Conservation (phyloP, 2,797 vertebrate genomes). For the Hozukius guyotensis region DNA sequence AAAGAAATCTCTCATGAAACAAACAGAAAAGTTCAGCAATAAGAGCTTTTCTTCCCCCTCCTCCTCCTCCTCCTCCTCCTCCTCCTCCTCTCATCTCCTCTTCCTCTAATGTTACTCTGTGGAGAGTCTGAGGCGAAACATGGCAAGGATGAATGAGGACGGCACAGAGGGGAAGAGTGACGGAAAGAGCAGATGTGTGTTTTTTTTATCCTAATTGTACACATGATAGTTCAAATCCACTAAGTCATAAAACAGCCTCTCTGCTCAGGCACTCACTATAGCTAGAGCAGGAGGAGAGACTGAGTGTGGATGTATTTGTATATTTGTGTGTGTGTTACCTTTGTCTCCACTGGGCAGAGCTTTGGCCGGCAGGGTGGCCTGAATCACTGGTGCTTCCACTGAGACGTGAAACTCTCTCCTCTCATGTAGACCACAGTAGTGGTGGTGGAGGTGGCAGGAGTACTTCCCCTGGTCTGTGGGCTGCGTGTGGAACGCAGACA, state of each 20-base stretch:
- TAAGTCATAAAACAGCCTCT: constrained; percentile 43
- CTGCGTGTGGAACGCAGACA: constrained; percentile 52
- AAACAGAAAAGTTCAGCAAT: constrained; percentile 45
- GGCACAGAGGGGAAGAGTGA: constrained; percentile 4
- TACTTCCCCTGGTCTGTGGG: constrained; percentile 90
- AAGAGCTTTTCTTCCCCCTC: background rate
- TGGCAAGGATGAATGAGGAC: constrained; percentile 18
- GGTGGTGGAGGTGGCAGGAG: constrained; percentile 96
- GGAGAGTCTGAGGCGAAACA: constrained; percentile 8
- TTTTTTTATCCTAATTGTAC: constrained; percentile 23
- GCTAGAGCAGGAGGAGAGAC: background rate
- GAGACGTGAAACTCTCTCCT: constrained; percentile 88
- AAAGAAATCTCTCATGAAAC: constrained; percentile 53
- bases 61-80: background rate
- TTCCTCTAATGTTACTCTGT: constrained; percentile 27
- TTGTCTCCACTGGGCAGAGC: constrained; percentile 72
- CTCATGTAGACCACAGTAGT: constrained; percentile 96
- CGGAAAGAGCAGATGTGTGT: constrained; percentile 60
- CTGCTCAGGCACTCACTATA: background rate
- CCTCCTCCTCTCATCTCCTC: constrained; percentile 3
- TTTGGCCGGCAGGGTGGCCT: constrained; percentile 60
- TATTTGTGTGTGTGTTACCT: constrained; percentile 58
- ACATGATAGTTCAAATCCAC: constrained; percentile 26
- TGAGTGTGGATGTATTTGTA: background rate
- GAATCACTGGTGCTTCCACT: constrained; percentile 74